Base-by-base conservation (phyloP, 2,888 invertebrate genomes). In the Hypomecis punctinalis region DNA sequence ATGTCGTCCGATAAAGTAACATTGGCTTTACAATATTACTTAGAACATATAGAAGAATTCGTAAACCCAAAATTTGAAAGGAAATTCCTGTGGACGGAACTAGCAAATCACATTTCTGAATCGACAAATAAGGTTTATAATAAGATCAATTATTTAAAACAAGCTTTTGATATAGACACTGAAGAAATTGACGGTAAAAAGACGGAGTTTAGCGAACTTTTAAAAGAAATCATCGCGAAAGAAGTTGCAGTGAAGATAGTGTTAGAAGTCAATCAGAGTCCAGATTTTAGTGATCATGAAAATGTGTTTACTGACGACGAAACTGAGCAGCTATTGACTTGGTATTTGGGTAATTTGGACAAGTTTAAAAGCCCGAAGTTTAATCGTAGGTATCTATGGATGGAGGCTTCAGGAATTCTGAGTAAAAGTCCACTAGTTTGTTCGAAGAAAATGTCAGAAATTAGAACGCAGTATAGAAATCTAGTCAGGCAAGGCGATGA, bases 331-430 rank as follows among this genome's bases (percentile, higher is more conserved):
- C 76, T 93, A 0, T 51, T 92, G 7, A 81, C 81, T 6, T 92
- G 91, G 91, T 93, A 91, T 73, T 70, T 91, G 59, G 82, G 83
- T 0, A 90, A 91, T 76, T 79, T 91, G 70, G 91, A 91, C 1
- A 90, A 90, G 67, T 93, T 93, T 65, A 93, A 91, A 63, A 91
- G 91, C 57, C 89, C 92, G 0, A 91, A 90, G 70, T 90, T 82
- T 42, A 85, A 89, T 0, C 73, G 89, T 0, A 89, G 86, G 7
- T 91, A 90, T 23, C 71, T 93, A 0, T 93, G 92, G 92, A 81
- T 86, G 75, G 91, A 92, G 47, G 86, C 84, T 0, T 84, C 90
- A 0, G 74, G 79, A 11, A 80, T 88, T 49, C 67, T 91, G 5
- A 80, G 79, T n/a, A 89, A 89, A 62, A 89, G 83, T 56, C 86